A percentile compares a stretch with the other conserved stretches of the same genome.
phyloP scores from a whole-genome alignment of 1,140 invertebrate genomes.

The Megathymus violae region DNA sequence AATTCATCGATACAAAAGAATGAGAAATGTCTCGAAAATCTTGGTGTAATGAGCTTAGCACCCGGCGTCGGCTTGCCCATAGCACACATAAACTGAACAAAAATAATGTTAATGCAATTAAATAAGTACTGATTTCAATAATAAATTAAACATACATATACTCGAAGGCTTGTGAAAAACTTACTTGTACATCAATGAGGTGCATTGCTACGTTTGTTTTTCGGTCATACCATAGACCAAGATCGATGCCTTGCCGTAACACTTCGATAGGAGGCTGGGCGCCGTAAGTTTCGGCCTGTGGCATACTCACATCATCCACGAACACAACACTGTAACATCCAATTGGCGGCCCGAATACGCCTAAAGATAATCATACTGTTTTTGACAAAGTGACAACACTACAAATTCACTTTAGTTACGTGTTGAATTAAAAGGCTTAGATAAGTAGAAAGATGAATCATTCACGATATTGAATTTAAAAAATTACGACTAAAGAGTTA shows the following conservation, averaged over 20 bases:
- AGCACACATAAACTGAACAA: slow-evolving; percentile 92
- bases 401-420: too few species aligned
- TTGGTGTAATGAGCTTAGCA: slow-evolving; percentile 92
- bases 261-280: slow-evolving; percentile 97
- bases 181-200: slow-evolving; percentile 93
- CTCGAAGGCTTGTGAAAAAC: too few species aligned
- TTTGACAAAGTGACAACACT: too few species aligned
- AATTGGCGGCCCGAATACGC: slow-evolving; percentile 96
- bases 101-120: slow-evolving; percentile 33
- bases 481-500: too few species aligned
- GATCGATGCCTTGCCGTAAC: slow-evolving; percentile 94
- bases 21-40: slow-evolving; percentile 96
- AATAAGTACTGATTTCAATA: not conserved
- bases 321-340: slow-evolving; percentile 96
- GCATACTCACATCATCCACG: slow-evolving; percentile 98
- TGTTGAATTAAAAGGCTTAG: too few species aligned
- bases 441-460: too few species aligned
- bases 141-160: too few species aligned
- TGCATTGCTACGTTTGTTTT: slow-evolving; percentile 93
- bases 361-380: too few species aligned
- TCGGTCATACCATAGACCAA: slow-evolving; percentile 96
- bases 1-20: slow-evolving; percentile 96
- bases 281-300: slow-evolving; percentile 92
- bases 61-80: slow-evolving; percentile 94
- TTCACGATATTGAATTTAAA: too few species aligned